Conservation (phyloP, 23 tunicate species). For the Trididemnum clinides region DNA sequence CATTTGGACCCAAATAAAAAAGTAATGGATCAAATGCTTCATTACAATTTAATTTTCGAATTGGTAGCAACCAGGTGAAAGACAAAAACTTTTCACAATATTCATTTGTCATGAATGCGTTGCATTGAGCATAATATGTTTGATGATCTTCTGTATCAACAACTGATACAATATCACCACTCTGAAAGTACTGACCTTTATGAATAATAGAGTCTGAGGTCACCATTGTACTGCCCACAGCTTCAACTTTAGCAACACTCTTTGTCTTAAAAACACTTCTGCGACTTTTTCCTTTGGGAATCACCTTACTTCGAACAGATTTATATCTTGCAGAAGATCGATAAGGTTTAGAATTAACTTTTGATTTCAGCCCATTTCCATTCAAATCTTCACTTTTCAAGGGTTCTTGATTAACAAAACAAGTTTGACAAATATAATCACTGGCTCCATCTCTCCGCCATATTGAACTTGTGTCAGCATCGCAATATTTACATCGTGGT, state of each 20-base stretch:
- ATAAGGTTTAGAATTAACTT: not conserved
- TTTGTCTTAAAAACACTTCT: slow-evolving; percentile 60
- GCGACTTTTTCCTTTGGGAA: slow-evolving; percentile 74
- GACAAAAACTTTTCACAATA: slow-evolving; percentile 73
- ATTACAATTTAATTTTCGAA: slow-evolving; percentile 5
- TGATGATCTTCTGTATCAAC: slow-evolving; percentile 61
- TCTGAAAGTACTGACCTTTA: slow-evolving; percentile 80
- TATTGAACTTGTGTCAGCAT: slow-evolving; percentile 7
- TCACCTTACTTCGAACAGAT: slow-evolving; percentile 39
- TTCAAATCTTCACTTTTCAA: slow-evolving; percentile 1
- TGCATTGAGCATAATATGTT: slow-evolving; percentile 89
- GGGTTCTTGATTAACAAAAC: slow-evolving; percentile 40
- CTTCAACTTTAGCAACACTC: slow-evolving; percentile 13
- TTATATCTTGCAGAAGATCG: slow-evolving; percentile 23
- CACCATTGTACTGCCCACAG: slow-evolving; percentile 10
- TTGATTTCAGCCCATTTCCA: not conserved
- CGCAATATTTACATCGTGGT: slow-evolving; percentile 36
- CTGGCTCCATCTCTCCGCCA: slow-evolving; percentile 40
- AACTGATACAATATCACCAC: slow-evolving; percentile 82
- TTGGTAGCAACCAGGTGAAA: slow-evolving; percentile 69
- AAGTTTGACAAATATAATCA: slow-evolving; percentile 46
- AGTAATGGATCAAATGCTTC: slow-evolving; percentile 26
- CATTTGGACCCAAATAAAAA: slow-evolving; percentile 54
- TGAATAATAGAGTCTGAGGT: slow-evolving; percentile 56
- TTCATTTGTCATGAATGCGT: slow-evolving; percentile 59